Base-by-base conservation (phyloP, 2,113 vertebrate species). In the Cynocephalus volans region DNA sequence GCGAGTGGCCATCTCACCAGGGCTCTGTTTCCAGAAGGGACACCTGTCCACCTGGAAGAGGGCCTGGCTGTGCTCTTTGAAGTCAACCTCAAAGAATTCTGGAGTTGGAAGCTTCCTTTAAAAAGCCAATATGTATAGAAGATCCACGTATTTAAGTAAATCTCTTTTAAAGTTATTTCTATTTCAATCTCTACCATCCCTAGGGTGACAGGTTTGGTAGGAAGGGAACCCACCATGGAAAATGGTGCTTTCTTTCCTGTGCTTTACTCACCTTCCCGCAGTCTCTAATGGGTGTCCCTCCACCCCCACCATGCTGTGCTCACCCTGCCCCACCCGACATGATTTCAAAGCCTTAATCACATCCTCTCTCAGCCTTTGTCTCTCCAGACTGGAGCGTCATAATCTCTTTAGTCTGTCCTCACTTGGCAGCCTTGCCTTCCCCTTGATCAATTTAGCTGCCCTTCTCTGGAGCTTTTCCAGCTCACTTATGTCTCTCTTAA, bases 11-110 rank as follows among this genome's bases (percentile, higher is more conserved):
- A 3, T 23, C 52, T 90, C 80, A 17, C 48, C 0, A 6, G 31
- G 45, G 31, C 10, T 87, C 45, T 0, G 5, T 24, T 41, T 83
- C 64, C 65, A 58, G 80, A 58, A 48, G 94, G 73, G 88, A 97
- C 84, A 95, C 90, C 84, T 90, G 84, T 93, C 87, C 15, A 50
- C 93, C 88, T 79, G 90, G 84, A 90, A 82, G 48, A 73, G 60
- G 96, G 90, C 95, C 58, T 90, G 96, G 72, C 54, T 58, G 17
- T 81, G 65, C 81, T 90, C 95, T 96, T 77, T 97, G 94, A 97
- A 96, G 90, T 96, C 84, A 94, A 21, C 90, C 95, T 96, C 95
- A 82, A 92, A 93, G 69, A 82, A 48, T 48, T 95, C 79, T 56
- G 21, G 89, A 62, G 18, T 31, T 95, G 56, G 64, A 77, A 60